phyloP scores from a whole-genome alignment of 2,113 vertebrate genomes.

The Lanius collurio region DNA sequence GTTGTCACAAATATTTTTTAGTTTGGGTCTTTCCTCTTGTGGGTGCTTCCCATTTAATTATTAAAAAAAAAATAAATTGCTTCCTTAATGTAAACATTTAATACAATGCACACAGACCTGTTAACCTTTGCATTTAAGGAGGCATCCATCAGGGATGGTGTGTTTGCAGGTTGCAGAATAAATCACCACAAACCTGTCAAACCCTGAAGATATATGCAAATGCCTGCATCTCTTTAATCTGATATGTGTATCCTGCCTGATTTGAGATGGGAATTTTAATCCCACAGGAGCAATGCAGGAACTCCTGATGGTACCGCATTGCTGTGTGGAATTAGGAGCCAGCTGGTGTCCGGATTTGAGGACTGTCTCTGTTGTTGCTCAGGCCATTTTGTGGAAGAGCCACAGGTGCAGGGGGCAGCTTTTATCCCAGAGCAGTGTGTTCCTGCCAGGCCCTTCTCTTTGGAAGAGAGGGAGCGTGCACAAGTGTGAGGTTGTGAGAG shows the following conservation, averaged over 20 bases:
- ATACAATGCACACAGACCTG: neutral
- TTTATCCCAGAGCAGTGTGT: neutral
- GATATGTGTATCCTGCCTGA: neutral
- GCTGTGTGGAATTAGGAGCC: neutral
- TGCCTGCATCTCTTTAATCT: neutral
- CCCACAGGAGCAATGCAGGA: neutral
- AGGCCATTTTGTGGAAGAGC: neutral
- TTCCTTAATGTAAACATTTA: neutral
- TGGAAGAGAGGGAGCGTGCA: rapidly evolving
- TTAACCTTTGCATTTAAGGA: neutral
- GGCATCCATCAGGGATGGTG: neutral
- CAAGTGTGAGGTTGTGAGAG: neutral
- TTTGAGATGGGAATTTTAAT: slow-evolving; percentile 22
- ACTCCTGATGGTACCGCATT: neutral
- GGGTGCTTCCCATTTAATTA: neutral
- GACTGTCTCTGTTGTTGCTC: neutral
- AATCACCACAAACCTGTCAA: slow-evolving; percentile 32
- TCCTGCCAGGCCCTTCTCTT: neutral
- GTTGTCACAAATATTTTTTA: neutral
- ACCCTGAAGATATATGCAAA: slow-evolving; percentile 7
- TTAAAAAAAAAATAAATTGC: neutral
- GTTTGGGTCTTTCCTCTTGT: neutral
- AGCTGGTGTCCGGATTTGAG: slow-evolving; percentile 1
- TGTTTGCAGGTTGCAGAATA: neutral
- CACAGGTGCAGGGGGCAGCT: neutral